Evolutionary conservation across 1,140 invertebrate species (phyloP).

Genomic region (Temnothorax curvispinosus): DNA sequence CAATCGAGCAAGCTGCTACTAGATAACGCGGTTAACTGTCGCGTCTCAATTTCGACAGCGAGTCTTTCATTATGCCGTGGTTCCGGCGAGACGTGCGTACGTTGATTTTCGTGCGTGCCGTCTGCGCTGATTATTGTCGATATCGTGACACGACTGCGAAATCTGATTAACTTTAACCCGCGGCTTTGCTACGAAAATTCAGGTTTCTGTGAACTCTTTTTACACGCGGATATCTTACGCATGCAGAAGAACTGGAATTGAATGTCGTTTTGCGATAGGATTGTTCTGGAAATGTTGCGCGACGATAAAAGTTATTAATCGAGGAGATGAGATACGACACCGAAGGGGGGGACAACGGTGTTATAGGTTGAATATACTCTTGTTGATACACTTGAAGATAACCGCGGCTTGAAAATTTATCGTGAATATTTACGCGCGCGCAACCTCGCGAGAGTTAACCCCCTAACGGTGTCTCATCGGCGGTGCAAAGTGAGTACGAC

Average conservation of each 20-base stretch:
- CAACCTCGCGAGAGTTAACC: constrained; percentile 5
- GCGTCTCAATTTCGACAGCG: constrained; percentile 69
- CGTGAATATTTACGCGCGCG: constrained; percentile 40
- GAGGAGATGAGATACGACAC: constrained; percentile 1
- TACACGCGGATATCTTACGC: background rate
- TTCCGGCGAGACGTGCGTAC: background rate
- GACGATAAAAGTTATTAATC: constrained; percentile 46
- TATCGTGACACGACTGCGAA: background rate
- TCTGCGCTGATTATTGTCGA: constrained; percentile 2
- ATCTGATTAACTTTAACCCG: background rate
- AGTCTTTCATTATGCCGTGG: constrained; percentile 24
- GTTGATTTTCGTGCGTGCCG: constrained; percentile 25
- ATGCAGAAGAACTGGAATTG: background rate
- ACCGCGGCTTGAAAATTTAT: constrained; percentile 44
- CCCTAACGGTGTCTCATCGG: constrained; percentile 30
- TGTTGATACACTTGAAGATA: constrained; percentile 17
- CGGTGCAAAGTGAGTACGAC: constrained; percentile 40
- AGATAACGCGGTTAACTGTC: constrained; percentile 71
- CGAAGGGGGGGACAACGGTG: no score
- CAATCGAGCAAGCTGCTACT: constrained; percentile 65
- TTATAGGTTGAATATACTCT: background rate
- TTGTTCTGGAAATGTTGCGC: constrained; percentile 10
- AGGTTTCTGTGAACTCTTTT: background rate
- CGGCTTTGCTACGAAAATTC: background rate
- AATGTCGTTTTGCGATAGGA: constrained; percentile 9